These are phyloP conservation scores for western clawed frog (Xenopus tropicalis) DNA, from an alignment of 2,113 vertebrate genomes.

Conservation along the genomic window DNA sequence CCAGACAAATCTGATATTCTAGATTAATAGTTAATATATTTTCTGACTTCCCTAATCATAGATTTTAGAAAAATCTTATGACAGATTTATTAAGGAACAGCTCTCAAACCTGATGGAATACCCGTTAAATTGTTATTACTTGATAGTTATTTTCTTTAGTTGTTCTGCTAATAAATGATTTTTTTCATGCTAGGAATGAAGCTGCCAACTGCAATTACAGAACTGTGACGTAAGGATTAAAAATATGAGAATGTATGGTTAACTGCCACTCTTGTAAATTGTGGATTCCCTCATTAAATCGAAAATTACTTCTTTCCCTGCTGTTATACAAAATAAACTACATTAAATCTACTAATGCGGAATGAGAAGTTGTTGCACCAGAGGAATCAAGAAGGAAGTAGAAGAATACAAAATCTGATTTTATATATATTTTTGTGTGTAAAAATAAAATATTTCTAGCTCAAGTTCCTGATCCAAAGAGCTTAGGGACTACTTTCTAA, in stretches of 20 bases:
- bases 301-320: slow-evolving; percentile 11
- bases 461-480: no score
- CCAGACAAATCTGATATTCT: slow-evolving; percentile 82
- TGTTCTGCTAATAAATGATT: slow-evolving; percentile 80
- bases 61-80: slow-evolving; percentile 80
- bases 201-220: slow-evolving; percentile 81
- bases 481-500: no score
- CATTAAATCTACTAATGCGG: neutral
- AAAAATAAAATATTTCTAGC: no score
- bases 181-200: slow-evolving; percentile 74
- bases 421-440: no score
- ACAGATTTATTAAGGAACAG: slow-evolving; percentile 87
- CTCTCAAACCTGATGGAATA: slow-evolving; percentile 65
- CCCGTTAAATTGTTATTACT: slow-evolving; percentile 75
- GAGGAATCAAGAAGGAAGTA: no score
- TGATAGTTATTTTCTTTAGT: slow-evolving; percentile 68
- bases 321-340: slow-evolving; percentile 23
- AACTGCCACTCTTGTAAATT: slow-evolving; percentile 65
- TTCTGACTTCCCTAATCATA: slow-evolving; percentile 79
- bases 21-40: slow-evolving; percentile 86
- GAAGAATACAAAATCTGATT: no score
- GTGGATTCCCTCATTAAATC: slow-evolving; percentile 53
- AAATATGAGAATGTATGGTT: slow-evolving; percentile 45
- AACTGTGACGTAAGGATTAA: slow-evolving; percentile 70
- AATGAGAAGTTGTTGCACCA: neutral